Conservation (phyloP, 1,140 invertebrate genomes). For the Littorina saxatilis region DNA sequence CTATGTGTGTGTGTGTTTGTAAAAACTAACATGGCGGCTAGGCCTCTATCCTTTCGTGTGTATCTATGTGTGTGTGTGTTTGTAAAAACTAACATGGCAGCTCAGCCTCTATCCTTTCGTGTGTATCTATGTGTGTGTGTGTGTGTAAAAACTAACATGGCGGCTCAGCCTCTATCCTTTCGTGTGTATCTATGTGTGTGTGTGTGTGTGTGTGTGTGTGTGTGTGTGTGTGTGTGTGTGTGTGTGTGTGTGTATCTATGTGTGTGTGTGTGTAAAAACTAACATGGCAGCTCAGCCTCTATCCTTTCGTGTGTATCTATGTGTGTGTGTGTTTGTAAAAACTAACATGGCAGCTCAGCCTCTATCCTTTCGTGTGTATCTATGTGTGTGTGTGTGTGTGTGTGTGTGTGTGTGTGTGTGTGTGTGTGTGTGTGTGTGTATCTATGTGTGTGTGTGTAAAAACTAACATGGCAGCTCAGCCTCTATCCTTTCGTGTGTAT, state of each 20-base stretch:
- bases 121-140: no score
- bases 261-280: not conserved
- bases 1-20: no score
- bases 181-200: no score
- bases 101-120: no score
- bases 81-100: no score
- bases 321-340: not conserved
- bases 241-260: not conserved
- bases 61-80: no score
- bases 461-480: no score
- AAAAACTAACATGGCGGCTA: no score
- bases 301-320: not conserved
- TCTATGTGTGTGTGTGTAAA: not conserved
- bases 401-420: not conserved
- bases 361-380: not conserved
- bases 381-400: not conserved
- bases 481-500: not conserved
- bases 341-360: not conserved
- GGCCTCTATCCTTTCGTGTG: no score
- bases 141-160: no score
- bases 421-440: constrained; percentile 1
- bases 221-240: not conserved
- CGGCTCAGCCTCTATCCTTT: no score
- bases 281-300: not conserved
- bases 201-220: not conserved